Evolutionary conservation across 2,888 invertebrate species (phyloP).

Genomic region (Hydraecia micacea): DNA sequence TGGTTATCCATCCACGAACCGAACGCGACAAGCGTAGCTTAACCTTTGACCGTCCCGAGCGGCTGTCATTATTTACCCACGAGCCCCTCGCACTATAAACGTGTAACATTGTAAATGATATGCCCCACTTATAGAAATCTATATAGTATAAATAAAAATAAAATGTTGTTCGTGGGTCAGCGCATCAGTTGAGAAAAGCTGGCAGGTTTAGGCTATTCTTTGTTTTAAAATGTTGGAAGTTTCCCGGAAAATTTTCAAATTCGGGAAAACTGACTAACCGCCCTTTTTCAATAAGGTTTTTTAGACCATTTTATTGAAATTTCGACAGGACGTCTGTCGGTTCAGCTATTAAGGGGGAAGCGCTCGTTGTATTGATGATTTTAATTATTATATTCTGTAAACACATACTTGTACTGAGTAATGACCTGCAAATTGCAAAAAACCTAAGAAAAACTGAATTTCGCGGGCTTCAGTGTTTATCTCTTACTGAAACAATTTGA

Average conservation of each 20-base stretch:
- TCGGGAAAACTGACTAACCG: too few species aligned
- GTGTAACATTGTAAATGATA: too few species aligned
- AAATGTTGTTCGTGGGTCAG: background rate
- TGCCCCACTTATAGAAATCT: background rate
- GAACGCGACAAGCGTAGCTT: background rate
- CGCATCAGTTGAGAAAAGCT: background rate
- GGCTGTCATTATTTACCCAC: background rate
- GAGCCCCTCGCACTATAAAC: background rate
- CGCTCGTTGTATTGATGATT: background rate
- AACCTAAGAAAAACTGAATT: background rate
- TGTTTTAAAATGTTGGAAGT: background rate
- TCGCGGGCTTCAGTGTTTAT: background rate
- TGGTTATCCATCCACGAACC: background rate
- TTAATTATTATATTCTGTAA: background rate
- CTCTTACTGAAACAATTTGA: background rate
- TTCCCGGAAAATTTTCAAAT: background rate
- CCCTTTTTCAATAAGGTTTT: background rate
- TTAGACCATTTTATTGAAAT: background rate
- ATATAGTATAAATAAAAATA: background rate
- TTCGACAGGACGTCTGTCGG: background rate
- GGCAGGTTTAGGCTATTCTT: background rate
- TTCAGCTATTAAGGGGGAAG: background rate
- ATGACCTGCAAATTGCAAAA: background rate
- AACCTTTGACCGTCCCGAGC: background rate
- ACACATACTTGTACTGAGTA: too few species aligned